Conservation (phyloP, 2,797 vertebrate species). For the Chelonia mydas region DNA sequence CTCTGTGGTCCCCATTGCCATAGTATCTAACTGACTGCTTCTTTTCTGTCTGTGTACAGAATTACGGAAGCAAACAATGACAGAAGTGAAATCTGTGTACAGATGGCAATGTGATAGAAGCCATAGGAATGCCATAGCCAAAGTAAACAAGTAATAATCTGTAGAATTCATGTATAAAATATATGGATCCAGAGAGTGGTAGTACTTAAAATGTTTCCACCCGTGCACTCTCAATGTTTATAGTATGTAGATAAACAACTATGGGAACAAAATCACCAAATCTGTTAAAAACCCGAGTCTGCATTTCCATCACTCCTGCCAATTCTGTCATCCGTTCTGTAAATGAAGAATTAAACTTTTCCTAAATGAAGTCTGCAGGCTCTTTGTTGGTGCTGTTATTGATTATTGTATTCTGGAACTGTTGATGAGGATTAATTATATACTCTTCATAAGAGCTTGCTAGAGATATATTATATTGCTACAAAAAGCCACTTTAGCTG, state of each 20-base stretch:
- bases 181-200: too few species aligned
- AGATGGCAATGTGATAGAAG: not conserved
- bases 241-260: not conserved
- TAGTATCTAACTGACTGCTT: not conserved
- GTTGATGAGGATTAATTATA: not conserved
- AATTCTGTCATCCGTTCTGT: not conserved
- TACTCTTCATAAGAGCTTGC: not conserved
- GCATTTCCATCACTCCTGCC: not conserved
- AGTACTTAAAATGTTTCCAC: not conserved
- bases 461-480: not conserved
- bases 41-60: too few species aligned
- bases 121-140: not conserved
- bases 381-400: not conserved
- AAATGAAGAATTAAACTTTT: conserved; percentile 27
- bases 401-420: not conserved
- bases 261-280: not conserved
- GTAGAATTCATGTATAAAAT: too few species aligned
- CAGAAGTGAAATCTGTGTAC: not conserved
- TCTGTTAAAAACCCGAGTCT: not conserved
- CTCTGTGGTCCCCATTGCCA: not conserved
- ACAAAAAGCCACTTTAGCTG: not conserved
- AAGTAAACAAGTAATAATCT: too few species aligned
- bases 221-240: too few species aligned
- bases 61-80: not conserved
- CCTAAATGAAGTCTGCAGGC: not conserved